A percentile compares a stretch with the other conserved stretches of the same genome.
Conservation (phyloP, 2,888 invertebrate genomes). For the Habrosyne pyritoides region DNA sequence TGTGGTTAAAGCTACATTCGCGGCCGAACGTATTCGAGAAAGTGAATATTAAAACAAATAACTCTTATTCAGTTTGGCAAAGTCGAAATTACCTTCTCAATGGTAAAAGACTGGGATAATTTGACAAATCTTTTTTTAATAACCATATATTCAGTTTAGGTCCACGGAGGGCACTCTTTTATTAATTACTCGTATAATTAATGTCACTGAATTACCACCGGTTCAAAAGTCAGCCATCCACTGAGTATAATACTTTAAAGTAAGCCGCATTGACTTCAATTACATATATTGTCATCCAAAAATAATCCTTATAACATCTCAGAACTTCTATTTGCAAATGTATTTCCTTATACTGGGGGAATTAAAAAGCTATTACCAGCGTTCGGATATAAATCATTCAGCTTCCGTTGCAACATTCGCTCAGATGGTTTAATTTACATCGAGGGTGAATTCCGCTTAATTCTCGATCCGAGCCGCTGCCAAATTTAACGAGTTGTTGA, state of each 20-base stretch:
- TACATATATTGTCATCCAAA: no score
- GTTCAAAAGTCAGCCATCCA: no score
- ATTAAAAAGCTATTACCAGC: conserved; percentile 59
- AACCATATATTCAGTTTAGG: no score
- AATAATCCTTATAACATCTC: neutral
- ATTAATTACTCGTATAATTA: no score
- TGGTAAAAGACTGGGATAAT: no score
- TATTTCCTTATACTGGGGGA: conserved; percentile 48
- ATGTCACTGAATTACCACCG: no score
- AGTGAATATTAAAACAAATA: neutral
- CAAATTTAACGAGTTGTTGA: conserved; percentile 44
- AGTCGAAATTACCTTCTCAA: no score
- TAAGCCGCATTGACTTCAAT: no score
- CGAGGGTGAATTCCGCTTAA: conserved; percentile 49
- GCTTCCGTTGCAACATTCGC: conserved; percentile 53
- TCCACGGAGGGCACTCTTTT: no score
- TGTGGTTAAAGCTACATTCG: neutral
- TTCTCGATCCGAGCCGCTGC: conserved; percentile 41
- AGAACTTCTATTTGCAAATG: no score
- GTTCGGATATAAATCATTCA: conserved; percentile 57
- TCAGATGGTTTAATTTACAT: conserved; percentile 63
- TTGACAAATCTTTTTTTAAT: no score
- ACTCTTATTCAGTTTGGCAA: neutral
- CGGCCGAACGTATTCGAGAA: neutral
- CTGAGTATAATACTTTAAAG: no score